phyloP scores from a whole-genome alignment of 2,888 invertebrate species.

The Listrodromus nycthemerus region DNA sequence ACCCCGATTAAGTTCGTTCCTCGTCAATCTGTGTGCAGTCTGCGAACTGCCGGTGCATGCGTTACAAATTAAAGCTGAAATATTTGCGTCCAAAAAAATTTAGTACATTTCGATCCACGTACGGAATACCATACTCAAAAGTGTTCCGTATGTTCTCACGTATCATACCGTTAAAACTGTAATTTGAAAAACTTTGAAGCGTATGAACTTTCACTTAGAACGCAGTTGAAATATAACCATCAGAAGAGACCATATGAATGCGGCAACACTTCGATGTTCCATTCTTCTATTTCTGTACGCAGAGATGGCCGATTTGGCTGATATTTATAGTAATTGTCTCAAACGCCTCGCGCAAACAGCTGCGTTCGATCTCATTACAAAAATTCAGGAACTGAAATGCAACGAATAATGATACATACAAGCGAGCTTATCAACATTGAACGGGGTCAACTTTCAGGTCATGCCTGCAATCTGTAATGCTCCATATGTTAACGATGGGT shows the following conservation, averaged over 20 bases:
- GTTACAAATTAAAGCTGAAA: slow-evolving; percentile 10
- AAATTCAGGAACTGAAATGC: slow-evolving; percentile 12
- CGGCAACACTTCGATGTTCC: neutral
- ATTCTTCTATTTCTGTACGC: slow-evolving; percentile 16
- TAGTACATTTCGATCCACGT: slow-evolving; percentile 46
- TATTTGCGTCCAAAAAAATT: neutral
- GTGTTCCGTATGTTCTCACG: slow-evolving; percentile 29
- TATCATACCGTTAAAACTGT: neutral
- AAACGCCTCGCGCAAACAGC: slow-evolving; percentile 32
- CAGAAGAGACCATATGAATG: slow-evolving; percentile 21
- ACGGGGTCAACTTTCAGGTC: slow-evolving; percentile 28
- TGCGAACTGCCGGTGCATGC: slow-evolving; percentile 16
- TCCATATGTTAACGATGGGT: slow-evolving; percentile 4
- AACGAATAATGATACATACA: slow-evolving; percentile 9
- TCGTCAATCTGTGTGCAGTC: slow-evolving; percentile 54
- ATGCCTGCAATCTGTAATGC: neutral
- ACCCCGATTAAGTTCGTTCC: slow-evolving; percentile 41
- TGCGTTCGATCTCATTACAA: slow-evolving; percentile 34
- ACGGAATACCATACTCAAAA: neutral
- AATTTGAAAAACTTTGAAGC: slow-evolving; percentile 6
- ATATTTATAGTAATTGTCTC: slow-evolving; percentile 31
- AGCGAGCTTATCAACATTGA: slow-evolving; percentile 23
- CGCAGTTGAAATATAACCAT: slow-evolving; percentile 25
- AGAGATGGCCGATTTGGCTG: slow-evolving; percentile 8
- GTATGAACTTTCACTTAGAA: slow-evolving; percentile 46